Percentiles rank a stretch among this genome's conserved stretches.
phyloP scores from a whole-genome alignment of 2,797 vertebrate species.

The Schizopygopsis pylzovi region DNA sequence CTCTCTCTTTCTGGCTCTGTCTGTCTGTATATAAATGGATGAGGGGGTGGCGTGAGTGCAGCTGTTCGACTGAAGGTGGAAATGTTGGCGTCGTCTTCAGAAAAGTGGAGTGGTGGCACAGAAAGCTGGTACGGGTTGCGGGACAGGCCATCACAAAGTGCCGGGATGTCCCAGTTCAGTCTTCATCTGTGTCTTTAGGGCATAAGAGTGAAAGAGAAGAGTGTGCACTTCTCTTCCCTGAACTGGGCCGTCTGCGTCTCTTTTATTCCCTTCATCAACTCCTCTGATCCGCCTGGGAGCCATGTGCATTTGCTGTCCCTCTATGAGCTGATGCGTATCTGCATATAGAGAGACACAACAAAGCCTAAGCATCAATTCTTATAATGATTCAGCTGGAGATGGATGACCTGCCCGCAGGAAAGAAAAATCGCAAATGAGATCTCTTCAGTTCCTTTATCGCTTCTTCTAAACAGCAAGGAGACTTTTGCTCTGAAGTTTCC shows the following conservation, averaged over 20 bases:
- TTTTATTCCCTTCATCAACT: conserved; percentile 26
- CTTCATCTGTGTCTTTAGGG: conserved; percentile 18
- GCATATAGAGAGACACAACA: conserved; percentile 26
- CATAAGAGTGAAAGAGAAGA: conserved; percentile 30
- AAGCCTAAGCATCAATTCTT: conserved; percentile 23
- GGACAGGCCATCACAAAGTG: conserved; percentile 18
- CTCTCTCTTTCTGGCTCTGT: background rate
- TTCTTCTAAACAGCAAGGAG: conserved; percentile 11
- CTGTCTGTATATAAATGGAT: background rate
- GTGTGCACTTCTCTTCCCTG: conserved; percentile 22
- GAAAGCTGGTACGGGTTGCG: conserved; percentile 17
- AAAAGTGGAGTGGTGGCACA: conserved; percentile 1
- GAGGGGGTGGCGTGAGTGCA: background rate
- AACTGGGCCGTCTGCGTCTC: conserved; percentile 12
- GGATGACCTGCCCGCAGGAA: conserved; percentile 33
- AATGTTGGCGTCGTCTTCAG: background rate
- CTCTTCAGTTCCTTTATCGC: conserved; percentile 19
- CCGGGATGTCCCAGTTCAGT: conserved; percentile 12
- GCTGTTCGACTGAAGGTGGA: background rate
- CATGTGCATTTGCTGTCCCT: background rate
- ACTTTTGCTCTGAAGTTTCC: background rate
- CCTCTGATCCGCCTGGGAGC: conserved; percentile 34
- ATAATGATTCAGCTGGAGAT: conserved; percentile 39
- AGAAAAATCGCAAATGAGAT: conserved; percentile 40
- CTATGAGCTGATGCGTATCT: background rate